A percentile compares a stretch with the other conserved stretches of the same genome.
phyloP scores from a whole-genome alignment of 2,113 vertebrate species.

The Mionectes macconnelli region DNA sequence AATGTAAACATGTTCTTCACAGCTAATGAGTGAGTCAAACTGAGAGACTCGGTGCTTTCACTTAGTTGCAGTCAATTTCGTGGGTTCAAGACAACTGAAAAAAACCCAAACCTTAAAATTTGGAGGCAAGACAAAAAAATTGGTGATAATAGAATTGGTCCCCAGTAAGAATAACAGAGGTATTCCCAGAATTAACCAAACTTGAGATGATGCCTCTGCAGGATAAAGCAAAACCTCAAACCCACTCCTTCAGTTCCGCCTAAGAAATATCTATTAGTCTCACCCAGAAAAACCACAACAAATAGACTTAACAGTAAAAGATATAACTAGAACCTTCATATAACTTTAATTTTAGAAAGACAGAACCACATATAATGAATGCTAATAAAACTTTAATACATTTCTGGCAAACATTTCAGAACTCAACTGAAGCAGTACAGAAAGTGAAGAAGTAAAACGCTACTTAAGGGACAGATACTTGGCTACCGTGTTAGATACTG shows the following conservation, averaged over 20 bases:
- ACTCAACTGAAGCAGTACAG: not conserved
- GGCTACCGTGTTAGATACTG: not conserved
- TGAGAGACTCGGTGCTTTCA: not conserved
- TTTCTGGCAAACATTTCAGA: not conserved
- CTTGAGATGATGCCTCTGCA: not conserved
- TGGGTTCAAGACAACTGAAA: not conserved
- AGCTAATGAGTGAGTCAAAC: not conserved
- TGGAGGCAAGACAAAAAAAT: not conserved
- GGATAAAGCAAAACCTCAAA: not conserved
- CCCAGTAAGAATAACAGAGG: not conserved
- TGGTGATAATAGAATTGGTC: not conserved
- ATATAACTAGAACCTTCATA: not conserved
- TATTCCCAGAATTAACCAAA: not conserved
- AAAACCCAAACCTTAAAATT: not conserved
- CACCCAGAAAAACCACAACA: not conserved
- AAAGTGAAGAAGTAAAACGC: not conserved
- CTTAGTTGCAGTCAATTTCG: not conserved
- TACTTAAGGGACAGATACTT: not conserved
- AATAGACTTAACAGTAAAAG: not conserved
- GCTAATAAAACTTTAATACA: not conserved
- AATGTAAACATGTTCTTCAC: not conserved
- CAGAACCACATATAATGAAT: not conserved
- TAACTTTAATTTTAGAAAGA: not conserved
- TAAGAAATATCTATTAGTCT: not conserved
- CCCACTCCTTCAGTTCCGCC: not conserved